Evolutionary conservation across 2,797 vertebrate species (phyloP).

Genomic region (Jordanella pulchra): DNA sequence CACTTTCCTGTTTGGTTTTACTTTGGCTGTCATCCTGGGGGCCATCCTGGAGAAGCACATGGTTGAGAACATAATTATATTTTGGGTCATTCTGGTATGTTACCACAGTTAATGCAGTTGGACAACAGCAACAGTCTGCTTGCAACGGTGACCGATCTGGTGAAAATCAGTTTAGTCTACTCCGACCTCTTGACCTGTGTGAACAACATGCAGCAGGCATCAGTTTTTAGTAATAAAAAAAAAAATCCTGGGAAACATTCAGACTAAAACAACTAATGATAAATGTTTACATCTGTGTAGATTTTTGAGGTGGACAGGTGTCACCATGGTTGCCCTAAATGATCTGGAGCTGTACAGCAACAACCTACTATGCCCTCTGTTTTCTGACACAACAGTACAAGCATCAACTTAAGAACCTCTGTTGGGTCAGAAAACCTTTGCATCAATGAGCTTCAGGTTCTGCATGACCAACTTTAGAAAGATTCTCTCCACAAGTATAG

Average conservation of each 20-base stretch:
- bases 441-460: too few species aligned
- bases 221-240: neutral
- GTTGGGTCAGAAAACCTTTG: too few species aligned
- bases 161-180: neutral
- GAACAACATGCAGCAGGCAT: neutral
- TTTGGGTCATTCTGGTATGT: neutral
- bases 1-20: conserved; percentile 96
- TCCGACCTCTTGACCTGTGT: too few species aligned
- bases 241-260: neutral
- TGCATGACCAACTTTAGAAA: too few species aligned
- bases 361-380: too few species aligned
- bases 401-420: too few species aligned
- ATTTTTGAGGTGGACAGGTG: too few species aligned
- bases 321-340: too few species aligned
- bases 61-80: neutral
- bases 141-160: neutral
- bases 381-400: too few species aligned
- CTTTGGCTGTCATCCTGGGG: conserved; percentile 81
- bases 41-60: conserved; percentile 82
- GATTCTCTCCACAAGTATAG: too few species aligned
- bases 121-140: neutral
- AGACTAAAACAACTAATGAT: neutral
- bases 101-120: neutral
- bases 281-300: neutral
- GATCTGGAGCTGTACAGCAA: too few species aligned